A percentile compares a stretch with the other conserved stretches of the same genome.
phyloP scores from a whole-genome alignment of 2,797 vertebrate species.

The Eremophila alpestris region DNA sequence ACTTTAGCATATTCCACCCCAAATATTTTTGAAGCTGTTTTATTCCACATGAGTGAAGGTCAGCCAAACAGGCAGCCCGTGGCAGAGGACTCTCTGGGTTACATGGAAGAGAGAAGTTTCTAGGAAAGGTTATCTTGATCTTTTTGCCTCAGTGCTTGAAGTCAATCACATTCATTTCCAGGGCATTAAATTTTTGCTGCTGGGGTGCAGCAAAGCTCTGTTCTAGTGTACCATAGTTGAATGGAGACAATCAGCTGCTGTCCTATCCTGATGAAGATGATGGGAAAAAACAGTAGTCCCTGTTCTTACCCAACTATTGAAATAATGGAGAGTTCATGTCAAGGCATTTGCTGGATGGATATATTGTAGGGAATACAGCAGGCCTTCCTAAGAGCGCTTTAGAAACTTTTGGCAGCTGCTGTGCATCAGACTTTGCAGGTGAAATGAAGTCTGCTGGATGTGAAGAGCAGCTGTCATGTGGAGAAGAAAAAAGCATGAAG shows the following conservation, averaged over 20 bases:
- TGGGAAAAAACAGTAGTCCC: not conserved
- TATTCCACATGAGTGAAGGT: not conserved
- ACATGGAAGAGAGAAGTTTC: not conserved
- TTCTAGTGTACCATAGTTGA: not conserved
- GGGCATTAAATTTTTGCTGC: rapidly evolving
- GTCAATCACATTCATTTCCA: not conserved
- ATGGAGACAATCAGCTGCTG: not conserved
- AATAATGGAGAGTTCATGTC: not conserved
- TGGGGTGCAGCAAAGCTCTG: not conserved
- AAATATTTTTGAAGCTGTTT: not conserved
- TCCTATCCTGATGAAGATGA: not conserved
- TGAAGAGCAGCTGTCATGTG: not conserved
- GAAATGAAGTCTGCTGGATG: not conserved
- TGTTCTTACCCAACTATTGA: not conserved
- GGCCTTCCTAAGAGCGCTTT: not conserved
- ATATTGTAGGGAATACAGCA: not conserved
- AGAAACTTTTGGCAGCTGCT: not conserved
- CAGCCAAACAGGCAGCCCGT: not conserved
- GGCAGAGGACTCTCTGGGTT: not conserved
- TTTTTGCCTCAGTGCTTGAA: not conserved
- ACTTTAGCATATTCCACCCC: not conserved
- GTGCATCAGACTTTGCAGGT: not conserved
- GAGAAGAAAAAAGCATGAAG: not conserved
- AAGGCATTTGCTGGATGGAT: not conserved
- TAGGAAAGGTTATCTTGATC: not conserved